phyloP scores from a whole-genome alignment of 2,797 vertebrate species.

The Morelia viridis region DNA sequence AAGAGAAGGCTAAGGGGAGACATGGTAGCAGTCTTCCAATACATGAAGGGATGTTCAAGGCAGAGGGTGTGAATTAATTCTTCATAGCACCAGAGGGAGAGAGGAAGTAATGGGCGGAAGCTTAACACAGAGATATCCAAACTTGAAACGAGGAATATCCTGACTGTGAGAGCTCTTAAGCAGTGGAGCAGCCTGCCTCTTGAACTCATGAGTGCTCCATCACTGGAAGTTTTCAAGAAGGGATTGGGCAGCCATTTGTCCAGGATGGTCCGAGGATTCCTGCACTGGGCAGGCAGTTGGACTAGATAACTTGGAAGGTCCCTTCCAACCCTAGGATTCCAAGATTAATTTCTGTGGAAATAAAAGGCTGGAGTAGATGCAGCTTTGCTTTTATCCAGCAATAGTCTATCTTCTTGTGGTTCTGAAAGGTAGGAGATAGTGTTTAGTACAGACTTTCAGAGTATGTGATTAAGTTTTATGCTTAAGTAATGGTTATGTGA shows the following conservation, averaged over 20 bases:
- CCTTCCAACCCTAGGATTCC: not conserved
- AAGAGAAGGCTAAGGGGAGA: no score
- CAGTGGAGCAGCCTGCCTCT: no score
- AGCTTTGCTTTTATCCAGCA: not conserved
- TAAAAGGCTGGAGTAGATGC: not conserved
- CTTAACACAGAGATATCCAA: no score
- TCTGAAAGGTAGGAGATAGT: not conserved
- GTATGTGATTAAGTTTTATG: no score
- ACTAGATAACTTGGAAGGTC: not conserved
- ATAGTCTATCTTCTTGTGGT: not conserved
- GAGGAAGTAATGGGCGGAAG: no score
- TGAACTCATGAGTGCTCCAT: no score
- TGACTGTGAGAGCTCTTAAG: no score
- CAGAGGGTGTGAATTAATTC: no score
- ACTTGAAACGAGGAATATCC: no score
- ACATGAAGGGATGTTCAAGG: no score
- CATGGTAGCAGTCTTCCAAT: no score
- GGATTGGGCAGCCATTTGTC: not conserved
- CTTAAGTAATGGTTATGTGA: not conserved
- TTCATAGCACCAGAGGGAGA: no score
- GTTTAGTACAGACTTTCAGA: not conserved
- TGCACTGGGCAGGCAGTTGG: not conserved
- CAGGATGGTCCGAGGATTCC: not conserved
- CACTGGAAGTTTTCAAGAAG: not conserved
- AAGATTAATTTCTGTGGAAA: not conserved